Evolutionary conservation across 2,797 vertebrate species (phyloP).

Genomic region (Eulemur albifrons): DNA sequence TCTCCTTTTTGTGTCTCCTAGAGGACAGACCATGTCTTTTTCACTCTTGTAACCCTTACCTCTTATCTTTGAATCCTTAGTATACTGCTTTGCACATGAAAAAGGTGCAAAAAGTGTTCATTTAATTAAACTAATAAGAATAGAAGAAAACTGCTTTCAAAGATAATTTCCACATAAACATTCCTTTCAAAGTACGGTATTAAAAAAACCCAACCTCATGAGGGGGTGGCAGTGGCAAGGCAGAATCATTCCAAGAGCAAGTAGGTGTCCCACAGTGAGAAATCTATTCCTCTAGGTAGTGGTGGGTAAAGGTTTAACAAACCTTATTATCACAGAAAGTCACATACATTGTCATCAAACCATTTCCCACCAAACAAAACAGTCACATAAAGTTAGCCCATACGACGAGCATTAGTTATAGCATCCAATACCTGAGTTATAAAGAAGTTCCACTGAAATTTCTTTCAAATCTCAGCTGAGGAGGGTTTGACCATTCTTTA

Average conservation of each 20-base stretch:
- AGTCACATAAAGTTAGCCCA: background rate
- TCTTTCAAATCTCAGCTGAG: background rate
- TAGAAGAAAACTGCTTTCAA: slow-evolving; percentile 34
- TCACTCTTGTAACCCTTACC: background rate
- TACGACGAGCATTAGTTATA: background rate
- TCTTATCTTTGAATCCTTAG: background rate
- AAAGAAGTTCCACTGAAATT: slow-evolving; percentile 7
- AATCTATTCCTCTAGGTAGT: background rate
- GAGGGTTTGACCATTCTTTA: background rate
- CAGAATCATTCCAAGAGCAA: background rate
- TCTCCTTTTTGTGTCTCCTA: background rate
- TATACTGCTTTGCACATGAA: background rate
- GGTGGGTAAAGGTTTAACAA: background rate
- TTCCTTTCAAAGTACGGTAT: background rate
- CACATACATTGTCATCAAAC: background rate
- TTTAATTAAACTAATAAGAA: background rate
- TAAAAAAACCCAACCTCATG: background rate
- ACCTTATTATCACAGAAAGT: background rate
- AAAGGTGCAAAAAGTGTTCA: background rate
- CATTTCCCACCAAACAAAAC: background rate
- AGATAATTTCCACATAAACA: background rate
- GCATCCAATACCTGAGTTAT: background rate
- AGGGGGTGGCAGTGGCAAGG: background rate
- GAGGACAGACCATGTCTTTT: background rate
- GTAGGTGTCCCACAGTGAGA: background rate